Base-by-base conservation (phyloP, 2,797 vertebrate species). In the Coreius guichenoti region DNA sequence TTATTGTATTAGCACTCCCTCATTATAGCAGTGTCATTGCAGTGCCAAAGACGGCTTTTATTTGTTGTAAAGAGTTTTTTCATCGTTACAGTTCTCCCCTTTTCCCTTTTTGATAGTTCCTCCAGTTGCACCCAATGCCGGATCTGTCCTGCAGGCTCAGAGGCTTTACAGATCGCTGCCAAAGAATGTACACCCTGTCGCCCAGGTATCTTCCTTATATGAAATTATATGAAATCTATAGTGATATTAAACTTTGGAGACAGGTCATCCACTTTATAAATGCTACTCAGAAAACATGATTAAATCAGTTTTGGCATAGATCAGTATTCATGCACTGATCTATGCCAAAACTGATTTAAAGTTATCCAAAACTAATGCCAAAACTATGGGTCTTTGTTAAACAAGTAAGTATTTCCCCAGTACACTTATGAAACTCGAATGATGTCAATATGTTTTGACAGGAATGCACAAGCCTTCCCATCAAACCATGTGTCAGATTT, bases 381-480 rank as follows among this genome's bases (percentile, higher is more conserved):
- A n/a, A n/a, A n/a, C n/a, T n/a, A n/a, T n/a, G n/a, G 73, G 16
- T 54, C 19, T 49, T 82, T 31, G 54, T 74, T 83, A 6, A 76
- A 65, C 33, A 63, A 82, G 47, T 58, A 77, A 58, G 8, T 12
- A 47, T 61, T 72, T 72, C 21, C 29, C 61, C 45, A 21, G 43
- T 17, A 39, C 14, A 33, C 43, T 33, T 69, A 29, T 77, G 12
- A 58, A 77, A 65, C 73, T 14, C 26, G 2, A 65, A n/a, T 49
- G 1, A 43, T 33, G 26, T 45, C 43, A 13, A 16, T 69, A 6
- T 80, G 26, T 85, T 74, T 51, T 65, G 75, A 88, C 89, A 98
- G 97, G 97, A 47, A 97, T 91, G 92, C 95, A 96, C 93, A 98
- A 95, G 92, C 87, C 93, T 26, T 70, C 94, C 43, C 87, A 85